phyloP scores from a whole-genome alignment of 2,797 vertebrate species.

The Bradypodion pumilum region DNA sequence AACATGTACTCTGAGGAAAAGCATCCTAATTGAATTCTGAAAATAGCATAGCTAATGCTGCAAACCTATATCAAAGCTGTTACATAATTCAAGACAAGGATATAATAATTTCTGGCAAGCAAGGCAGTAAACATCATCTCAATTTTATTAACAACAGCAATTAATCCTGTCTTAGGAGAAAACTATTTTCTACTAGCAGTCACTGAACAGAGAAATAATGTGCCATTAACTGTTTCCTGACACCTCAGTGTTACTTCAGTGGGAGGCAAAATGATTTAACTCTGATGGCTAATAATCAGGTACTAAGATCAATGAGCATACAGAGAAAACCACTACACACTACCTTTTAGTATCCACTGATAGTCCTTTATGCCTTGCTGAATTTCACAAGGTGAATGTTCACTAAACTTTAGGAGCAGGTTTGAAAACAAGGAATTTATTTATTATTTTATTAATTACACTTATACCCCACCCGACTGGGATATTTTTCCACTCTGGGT shows the following conservation, averaged over 20 bases:
- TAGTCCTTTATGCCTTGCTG: background rate
- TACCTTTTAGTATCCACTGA: background rate
- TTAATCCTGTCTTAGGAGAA: slow-evolving; percentile 62
- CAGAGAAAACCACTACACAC: background rate
- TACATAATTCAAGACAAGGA: slow-evolving; percentile 47
- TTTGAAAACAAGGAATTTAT: background rate
- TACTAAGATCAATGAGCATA: background rate
- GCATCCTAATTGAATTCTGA: slow-evolving; percentile 46
- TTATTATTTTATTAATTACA: no score
- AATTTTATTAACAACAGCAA: slow-evolving; percentile 53
- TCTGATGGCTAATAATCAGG: slow-evolving; percentile 52
- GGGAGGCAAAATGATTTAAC: slow-evolving; percentile 55
- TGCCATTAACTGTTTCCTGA: slow-evolving; percentile 50
- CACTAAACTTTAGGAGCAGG: background rate
- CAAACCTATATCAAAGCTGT: slow-evolving; percentile 21
- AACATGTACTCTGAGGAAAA: slow-evolving; percentile 15
- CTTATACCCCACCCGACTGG: no score
- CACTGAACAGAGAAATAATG: slow-evolving; percentile 58
- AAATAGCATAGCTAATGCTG: slow-evolving; percentile 24
- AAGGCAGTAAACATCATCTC: slow-evolving; percentile 40
- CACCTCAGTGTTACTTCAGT: slow-evolving; percentile 41
- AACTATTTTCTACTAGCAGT: slow-evolving; percentile 53
- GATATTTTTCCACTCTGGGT: no score
- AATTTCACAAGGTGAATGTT: background rate
- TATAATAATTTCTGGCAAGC: slow-evolving; percentile 52